Evolutionary conservation across 2,888 invertebrate species (phyloP), one percentile per base, ranked within the genome.

Genomic region (Drosophila ezoana): DNA sequence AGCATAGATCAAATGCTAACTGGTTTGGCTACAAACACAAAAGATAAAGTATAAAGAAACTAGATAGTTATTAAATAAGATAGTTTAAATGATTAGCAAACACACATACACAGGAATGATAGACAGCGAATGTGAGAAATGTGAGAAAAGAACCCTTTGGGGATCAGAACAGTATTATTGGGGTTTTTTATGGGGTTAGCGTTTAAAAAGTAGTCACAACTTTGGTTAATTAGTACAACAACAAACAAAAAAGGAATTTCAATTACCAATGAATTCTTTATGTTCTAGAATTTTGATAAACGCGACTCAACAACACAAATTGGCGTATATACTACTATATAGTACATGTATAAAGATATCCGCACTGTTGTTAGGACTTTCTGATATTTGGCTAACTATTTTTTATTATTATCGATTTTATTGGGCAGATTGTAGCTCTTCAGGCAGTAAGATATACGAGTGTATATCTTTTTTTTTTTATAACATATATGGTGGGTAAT

Each of bases 1-100:
- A 85, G 86, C 87, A 89, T 71, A 76, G 66, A 76, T 70, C 76
- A 84, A 90, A 91, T 87, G 90, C 91, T 91, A 90, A 91, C 90
- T 91, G 90, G 90, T 87, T 85, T 72, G 65, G 79, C 75, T 76
- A 85, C 68, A 71, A 72, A 72, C 54, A 74, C 35, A 58, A 45
- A 56, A 63, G 54, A 58, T 49, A 58, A 20, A 28, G 33, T 52
- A 57, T 32, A 65, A 9, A 52, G 60, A 49, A 47, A 57, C 56
- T 40, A 32, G 23, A 72, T 56, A 69, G 47, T 61, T 54, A 65
- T 38, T 51, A 47, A 18, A 59, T 18, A 43, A 40, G 44, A 47
- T 43, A n/a, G 16, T 40, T 62, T 14, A 8, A 37, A 38, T 32
- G 48, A 37, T 72, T 58, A 71, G 44, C 16, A 47, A 20, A 23